A percentile compares a stretch with the other conserved stretches of the same genome.
These are phyloP conservation scores for Oncorhynchus tshawytscha DNA, from an alignment of 2,113 vertebrate genomes.

Conservation along the genomic window DNA sequence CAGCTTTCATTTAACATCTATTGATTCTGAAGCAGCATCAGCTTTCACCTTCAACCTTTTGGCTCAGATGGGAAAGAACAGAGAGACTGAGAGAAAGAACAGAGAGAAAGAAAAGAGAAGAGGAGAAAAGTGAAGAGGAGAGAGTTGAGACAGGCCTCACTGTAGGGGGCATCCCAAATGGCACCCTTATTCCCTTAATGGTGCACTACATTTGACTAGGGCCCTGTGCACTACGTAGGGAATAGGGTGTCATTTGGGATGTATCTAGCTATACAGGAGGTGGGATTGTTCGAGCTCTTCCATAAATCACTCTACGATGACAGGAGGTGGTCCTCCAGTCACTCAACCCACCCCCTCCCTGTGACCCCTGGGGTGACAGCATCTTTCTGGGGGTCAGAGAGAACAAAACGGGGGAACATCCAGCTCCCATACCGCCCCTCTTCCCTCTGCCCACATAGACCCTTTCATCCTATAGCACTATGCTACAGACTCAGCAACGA, in stretches of 20 bases:
- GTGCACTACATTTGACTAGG: too few species aligned
- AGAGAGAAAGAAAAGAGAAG: not conserved
- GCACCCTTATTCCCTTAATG: too few species aligned
- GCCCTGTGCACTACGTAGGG: too few species aligned
- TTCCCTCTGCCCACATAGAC: slow-evolving; percentile 32
- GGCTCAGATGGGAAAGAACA: not conserved
- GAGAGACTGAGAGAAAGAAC: not conserved
- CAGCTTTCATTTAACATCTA: not conserved
- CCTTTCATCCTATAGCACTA: slow-evolving; percentile 52
- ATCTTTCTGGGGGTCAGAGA: slow-evolving; percentile 46
- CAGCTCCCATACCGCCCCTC: slow-evolving; percentile 41
- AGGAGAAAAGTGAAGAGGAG: not conserved
- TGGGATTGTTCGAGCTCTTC: slow-evolving; percentile 55
- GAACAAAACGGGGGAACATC: slow-evolving; percentile 45
- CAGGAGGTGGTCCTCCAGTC: slow-evolving; percentile 60
- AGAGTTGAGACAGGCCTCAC: slow-evolving; percentile 4
- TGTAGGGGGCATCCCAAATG: not conserved
- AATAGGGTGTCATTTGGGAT: not conserved
- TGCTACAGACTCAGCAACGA: slow-evolving; percentile 34
- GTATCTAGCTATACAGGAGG: slow-evolving; percentile 43
- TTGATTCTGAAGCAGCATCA: not conserved
- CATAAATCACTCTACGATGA: slow-evolving; percentile 68
- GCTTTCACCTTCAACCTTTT: not conserved
- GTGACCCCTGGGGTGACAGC: slow-evolving; percentile 54
- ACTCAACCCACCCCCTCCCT: slow-evolving; percentile 42